These are phyloP conservation scores for Bradypodion pumilum DNA, from an alignment of 2,797 vertebrate species.

Conservation along the genomic window DNA sequence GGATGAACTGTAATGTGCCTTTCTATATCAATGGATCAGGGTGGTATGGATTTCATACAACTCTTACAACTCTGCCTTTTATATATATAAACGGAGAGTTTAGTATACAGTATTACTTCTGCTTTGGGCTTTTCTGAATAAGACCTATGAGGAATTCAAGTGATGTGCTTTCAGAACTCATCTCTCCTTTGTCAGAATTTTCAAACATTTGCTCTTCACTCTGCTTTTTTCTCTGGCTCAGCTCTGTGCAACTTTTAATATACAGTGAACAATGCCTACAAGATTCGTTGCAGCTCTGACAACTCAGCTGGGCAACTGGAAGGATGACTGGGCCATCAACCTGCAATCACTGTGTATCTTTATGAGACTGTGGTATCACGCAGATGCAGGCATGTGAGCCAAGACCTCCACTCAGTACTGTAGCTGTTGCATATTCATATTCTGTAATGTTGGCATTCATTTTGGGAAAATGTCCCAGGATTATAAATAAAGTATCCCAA, in stretches of 20 bases:
- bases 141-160: background rate
- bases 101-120: no score
- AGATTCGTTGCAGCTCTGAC: no score
- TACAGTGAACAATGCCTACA: background rate
- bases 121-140: background rate
- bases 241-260: background rate
- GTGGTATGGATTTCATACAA: background rate
- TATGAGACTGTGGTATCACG: no score
- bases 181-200: background rate
- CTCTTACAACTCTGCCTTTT: background rate
- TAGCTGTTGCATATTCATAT: background rate
- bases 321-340: no score
- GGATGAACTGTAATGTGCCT: background rate
- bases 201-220: conserved; percentile 12
- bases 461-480: background rate
- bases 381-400: no score
- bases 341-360: no score
- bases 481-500: background rate
- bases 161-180: background rate
- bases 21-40: background rate
- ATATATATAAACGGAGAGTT: conserved; percentile 2
- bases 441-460: background rate
- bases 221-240: background rate
- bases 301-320: no score
- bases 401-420: no score